phyloP scores from a whole-genome alignment of 2,888 invertebrate species.

The Nycteola revayana region DNA sequence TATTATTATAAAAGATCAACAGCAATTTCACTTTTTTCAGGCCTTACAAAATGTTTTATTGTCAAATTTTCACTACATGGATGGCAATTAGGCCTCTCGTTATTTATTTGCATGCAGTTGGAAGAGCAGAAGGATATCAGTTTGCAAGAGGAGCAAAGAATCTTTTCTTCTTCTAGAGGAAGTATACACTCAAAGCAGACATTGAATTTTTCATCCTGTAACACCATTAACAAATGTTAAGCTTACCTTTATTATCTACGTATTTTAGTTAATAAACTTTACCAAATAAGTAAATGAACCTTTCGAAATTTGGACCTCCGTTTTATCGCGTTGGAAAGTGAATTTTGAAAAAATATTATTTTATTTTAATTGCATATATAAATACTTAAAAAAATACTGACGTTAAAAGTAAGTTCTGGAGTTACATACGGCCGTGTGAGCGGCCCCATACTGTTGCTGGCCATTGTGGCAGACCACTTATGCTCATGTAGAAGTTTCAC shows the following conservation, averaged over 20 bases:
- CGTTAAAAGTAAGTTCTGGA: conserved; percentile 47
- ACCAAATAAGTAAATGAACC: too few relatives aligned
- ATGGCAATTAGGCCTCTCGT: conserved; percentile 48
- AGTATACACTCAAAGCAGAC: conserved; percentile 68
- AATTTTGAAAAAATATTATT: too few relatives aligned
- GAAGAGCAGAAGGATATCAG: conserved; percentile 55
- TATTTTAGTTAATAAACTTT: too few relatives aligned
- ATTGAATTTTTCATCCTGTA: conserved; percentile 55
- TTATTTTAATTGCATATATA: too few relatives aligned
- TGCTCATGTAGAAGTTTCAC: conserved; percentile 41
- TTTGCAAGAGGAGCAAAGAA: conserved; percentile 51
- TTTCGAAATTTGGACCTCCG: too few relatives aligned
- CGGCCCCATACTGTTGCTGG: conserved; percentile 28
- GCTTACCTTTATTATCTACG: too few relatives aligned
- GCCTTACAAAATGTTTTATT: conserved; percentile 41
- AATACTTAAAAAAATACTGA: too few relatives aligned
- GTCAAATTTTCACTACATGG: conserved; percentile 58
- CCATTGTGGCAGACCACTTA: conserved; percentile 24
- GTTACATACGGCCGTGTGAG: conserved; percentile 47
- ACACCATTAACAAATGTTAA: conserved; percentile 1
- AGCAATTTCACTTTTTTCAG: conserved; percentile 12
- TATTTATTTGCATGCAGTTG: conserved; percentile 53
- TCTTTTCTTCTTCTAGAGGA: conserved; percentile 43
- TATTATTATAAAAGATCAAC: too few relatives aligned
- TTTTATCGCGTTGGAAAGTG: too few relatives aligned